Base-by-base conservation (phyloP, 2,888 invertebrate genomes). In the Villa cingulata region DNA sequence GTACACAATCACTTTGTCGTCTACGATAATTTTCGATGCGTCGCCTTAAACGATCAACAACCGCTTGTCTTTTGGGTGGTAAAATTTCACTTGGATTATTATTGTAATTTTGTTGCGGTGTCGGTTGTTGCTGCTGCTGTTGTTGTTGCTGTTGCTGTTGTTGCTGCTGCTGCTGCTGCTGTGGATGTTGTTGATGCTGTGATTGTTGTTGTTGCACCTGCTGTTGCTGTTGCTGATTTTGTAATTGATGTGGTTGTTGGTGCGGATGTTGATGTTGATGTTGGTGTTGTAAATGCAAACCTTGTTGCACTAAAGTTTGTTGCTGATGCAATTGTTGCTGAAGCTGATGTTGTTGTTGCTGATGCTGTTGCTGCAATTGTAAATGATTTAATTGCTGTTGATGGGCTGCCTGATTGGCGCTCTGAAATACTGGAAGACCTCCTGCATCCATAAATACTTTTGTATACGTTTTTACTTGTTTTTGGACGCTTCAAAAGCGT, bases 1-100 rank as follows among this genome's bases (percentile, higher is more conserved):
- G 88, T 64, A 84, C 82, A 65, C 86, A 86, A 64, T 87, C 87
- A 56, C 76, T 83, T 66, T 92, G 90, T 53, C 88, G 79, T 44
- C 84, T 77, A 46, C 92, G 78, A 70, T 94, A 94, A 57, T 77
- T 80, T 63, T 90, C 90, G 68, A 95, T 83, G 61, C 94, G 80
- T 53, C 90, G 79, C 59, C 82, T 81, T 47, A 88, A 72, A 54
- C 89, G 78, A 67, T 91, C 91, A 59, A 92, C 84, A 63, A 87
- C 86, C 62, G 86, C 86, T 70, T 87, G 86, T 56, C 81, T 73
- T 68, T 86, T 86, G 37, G 86, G 81, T 60, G 86, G 81, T 63
- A 85, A 73, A 55, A 76, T 74, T 71, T 86, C 85, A 32, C 7
- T 40, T 20, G 5, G 17, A 20, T 32, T 43, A 23, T 15, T 37